Evolutionary conservation across 92 coral and sea anemone species (phyloP).

Genomic region (Scolanthus callimorphus): DNA sequence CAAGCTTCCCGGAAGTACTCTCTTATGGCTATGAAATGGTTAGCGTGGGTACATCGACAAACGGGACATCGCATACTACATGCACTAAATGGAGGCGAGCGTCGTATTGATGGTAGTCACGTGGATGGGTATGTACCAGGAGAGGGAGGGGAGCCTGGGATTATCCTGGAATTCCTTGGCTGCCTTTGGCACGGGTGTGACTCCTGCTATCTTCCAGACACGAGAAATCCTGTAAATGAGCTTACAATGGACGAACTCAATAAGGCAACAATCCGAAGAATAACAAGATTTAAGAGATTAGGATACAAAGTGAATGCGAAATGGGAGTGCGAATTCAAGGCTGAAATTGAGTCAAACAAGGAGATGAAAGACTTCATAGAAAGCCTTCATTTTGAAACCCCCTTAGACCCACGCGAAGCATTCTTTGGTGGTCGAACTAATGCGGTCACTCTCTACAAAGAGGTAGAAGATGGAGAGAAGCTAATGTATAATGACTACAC

Average conservation of each 20-base stretch:
- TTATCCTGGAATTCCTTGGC: slow-evolving; percentile 14
- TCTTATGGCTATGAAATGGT: slow-evolving; percentile 14
- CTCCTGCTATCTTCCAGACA: slow-evolving; percentile 25
- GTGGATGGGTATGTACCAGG: slow-evolving; percentile 36
- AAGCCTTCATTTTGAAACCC: neutral
- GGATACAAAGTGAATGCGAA: too few relatives aligned
- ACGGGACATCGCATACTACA: slow-evolving; percentile 18
- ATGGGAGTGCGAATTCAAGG: too few relatives aligned
- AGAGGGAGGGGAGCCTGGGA: slow-evolving; percentile 1
- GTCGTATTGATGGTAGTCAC: slow-evolving; percentile 6
- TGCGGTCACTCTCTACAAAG: neutral
- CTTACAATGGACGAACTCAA: too few relatives aligned
- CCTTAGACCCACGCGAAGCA: too few relatives aligned
- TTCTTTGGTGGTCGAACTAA: too few relatives aligned
- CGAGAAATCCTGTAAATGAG: too few relatives aligned
- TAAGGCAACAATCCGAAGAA: too few relatives aligned
- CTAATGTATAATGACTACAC: slow-evolving; percentile 19
- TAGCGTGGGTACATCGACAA: slow-evolving; percentile 5
- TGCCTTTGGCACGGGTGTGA: slow-evolving; percentile 52
- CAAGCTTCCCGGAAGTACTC: slow-evolving; percentile 24
- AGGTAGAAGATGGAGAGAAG: neutral
- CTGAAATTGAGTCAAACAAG: neutral
- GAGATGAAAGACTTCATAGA: slow-evolving; percentile 6
- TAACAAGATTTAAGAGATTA: too few relatives aligned
- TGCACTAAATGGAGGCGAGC: slow-evolving; percentile 41